Evolutionary conservation across 2,797 vertebrate genomes (phyloP).

Genomic region (Loriculus beryllinus): DNA sequence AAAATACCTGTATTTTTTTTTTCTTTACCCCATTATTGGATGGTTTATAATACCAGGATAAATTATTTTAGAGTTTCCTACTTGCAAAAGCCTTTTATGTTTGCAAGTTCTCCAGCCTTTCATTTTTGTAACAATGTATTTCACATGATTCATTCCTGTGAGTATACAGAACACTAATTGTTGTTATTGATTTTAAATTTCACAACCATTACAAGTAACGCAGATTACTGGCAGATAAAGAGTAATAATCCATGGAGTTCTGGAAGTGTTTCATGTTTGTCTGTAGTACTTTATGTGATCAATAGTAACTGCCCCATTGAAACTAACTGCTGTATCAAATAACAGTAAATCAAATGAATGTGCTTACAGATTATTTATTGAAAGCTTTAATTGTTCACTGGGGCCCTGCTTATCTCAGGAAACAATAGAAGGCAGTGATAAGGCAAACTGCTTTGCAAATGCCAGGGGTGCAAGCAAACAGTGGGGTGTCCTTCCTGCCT

Average conservation of each 20-base stretch:
- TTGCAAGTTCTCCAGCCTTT: slow-evolving; percentile 7
- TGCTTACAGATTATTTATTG: slow-evolving; percentile 86
- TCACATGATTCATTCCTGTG: slow-evolving; percentile 71
- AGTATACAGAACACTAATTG: slow-evolving; percentile 78
- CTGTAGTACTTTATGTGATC: slow-evolving; percentile 83
- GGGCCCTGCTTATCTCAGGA: slow-evolving; percentile 80
- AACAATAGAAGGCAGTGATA: slow-evolving; percentile 73
- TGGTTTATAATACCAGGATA: not conserved
- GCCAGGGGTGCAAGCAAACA: not conserved
- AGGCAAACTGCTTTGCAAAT: slow-evolving; percentile 62
- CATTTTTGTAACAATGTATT: slow-evolving; percentile 70
- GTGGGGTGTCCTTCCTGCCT: not conserved
- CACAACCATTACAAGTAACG: slow-evolving; percentile 80
- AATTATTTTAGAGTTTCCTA: not conserved
- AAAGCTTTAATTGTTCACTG: slow-evolving; percentile 85
- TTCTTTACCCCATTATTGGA: not conserved
- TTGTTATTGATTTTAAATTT: slow-evolving; percentile 85
- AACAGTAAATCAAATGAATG: slow-evolving; percentile 86
- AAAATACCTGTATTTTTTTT: not conserved
- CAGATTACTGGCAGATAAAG: slow-evolving; percentile 83
- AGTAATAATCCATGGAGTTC: slow-evolving; percentile 83
- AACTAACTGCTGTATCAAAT: slow-evolving; percentile 86
- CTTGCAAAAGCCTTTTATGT: not conserved
- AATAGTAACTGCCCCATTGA: slow-evolving; percentile 87
- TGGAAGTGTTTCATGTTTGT: slow-evolving; percentile 82